phyloP scores from a whole-genome alignment of 2,797 vertebrate species.

The Myiotriccus ornatus region DNA sequence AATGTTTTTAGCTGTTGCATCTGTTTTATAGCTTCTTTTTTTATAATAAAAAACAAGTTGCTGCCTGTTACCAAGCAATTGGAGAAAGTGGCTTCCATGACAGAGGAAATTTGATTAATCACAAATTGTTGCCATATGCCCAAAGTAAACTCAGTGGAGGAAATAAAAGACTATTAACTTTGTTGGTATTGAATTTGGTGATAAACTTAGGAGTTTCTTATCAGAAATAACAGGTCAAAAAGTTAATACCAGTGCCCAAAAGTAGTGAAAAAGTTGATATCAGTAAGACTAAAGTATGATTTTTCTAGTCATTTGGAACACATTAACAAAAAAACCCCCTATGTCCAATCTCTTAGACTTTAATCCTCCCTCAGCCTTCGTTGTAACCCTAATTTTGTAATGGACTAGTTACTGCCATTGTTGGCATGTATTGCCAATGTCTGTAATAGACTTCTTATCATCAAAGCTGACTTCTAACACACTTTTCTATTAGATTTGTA shows the following conservation, averaged over 20 bases:
- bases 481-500: not conserved
- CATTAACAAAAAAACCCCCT: not conserved
- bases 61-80: not conserved
- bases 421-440: not conserved
- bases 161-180: conserved; percentile 22
- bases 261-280: not conserved
- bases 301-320: not conserved
- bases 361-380: not conserved
- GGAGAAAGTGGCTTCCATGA: conserved; percentile 16
- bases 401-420: not conserved
- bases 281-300: not conserved
- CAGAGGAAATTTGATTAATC: conserved; percentile 18
- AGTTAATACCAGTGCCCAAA: not conserved
- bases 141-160: not conserved
- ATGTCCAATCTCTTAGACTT: not conserved
- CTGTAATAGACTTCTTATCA: not conserved
- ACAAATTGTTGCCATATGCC: conserved; percentile 54
- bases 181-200: not conserved
- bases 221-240: not conserved
- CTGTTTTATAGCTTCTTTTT: not conserved
- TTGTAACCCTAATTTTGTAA: not conserved
- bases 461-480: not conserved
- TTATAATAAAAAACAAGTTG: not conserved
- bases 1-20: not conserved
- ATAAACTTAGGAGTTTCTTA: conserved; percentile 13